Percentiles rank a stretch among this genome's conserved stretches.
Conservation (phyloP, 1,140 invertebrate genomes). For the Pseudomyrmex dendroicus region DNA sequence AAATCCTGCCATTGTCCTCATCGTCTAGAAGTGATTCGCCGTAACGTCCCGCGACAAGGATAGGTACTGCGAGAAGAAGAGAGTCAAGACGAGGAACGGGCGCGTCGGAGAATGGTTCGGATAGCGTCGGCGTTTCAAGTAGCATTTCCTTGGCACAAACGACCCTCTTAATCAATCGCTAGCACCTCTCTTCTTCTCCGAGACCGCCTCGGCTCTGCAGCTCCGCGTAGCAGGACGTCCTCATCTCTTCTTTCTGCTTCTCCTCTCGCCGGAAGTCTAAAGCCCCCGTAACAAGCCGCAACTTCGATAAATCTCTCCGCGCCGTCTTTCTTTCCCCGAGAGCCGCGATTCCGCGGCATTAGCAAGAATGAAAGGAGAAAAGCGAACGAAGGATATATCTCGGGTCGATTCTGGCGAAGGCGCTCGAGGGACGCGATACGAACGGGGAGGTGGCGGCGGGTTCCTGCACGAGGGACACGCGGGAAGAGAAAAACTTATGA, state of each 20-base stretch:
- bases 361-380: constrained; percentile 38
- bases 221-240: constrained; percentile 48
- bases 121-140: constrained; percentile 76
- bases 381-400: constrained; percentile 44
- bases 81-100: constrained; percentile 55
- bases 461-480: constrained; percentile 10
- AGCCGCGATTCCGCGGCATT: constrained; percentile 53
- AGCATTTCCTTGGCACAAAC: constrained; percentile 80
- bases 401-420: constrained; percentile 46
- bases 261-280: constrained; percentile 69
- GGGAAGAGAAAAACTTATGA: constrained; percentile 74
- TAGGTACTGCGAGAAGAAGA: constrained; percentile 57
- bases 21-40: constrained; percentile 48
- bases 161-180: constrained; percentile 84
- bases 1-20: constrained; percentile 42
- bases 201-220: constrained; percentile 49
- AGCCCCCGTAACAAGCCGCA: constrained; percentile 74
- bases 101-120: constrained; percentile 66
- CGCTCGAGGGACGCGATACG: constrained; percentile 48
- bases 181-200: constrained; percentile 78
- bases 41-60: constrained; percentile 43
- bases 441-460: neutral
- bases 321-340: constrained; percentile 54
- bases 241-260: constrained; percentile 34
- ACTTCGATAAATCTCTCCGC: constrained; percentile 77